phyloP scores from a whole-genome alignment of 2,888 invertebrate genomes.

The Eumacrocentrus americanus region DNA sequence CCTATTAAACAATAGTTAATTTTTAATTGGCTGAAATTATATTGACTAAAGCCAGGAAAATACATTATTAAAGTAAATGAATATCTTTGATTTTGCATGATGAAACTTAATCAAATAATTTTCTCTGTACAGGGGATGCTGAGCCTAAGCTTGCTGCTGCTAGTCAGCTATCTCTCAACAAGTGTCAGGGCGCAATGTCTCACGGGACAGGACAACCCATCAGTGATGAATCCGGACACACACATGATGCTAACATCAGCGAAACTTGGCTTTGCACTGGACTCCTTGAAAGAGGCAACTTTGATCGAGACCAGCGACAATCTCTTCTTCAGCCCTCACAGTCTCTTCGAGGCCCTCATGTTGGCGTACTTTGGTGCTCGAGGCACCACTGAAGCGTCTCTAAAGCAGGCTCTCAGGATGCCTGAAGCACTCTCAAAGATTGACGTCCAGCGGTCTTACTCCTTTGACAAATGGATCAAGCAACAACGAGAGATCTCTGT shows the following conservation, averaged over 20 bases:
- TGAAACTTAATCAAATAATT: too few species aligned
- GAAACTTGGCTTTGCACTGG: conserved; percentile 73
- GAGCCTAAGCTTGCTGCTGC: conserved; percentile 32
- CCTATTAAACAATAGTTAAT: too few species aligned
- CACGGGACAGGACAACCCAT: conserved; percentile 59
- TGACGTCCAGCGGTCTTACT: conserved; percentile 75
- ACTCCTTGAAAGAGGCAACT: conserved; percentile 72
- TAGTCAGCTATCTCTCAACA: conserved; percentile 31
- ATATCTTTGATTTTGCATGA: too few species aligned
- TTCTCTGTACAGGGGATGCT: conserved; percentile 44
- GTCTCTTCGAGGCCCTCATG: conserved; percentile 79
- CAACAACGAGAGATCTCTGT: conserved; percentile 34
- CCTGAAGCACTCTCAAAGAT: conserved; percentile 70
- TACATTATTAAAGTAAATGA: too few species aligned
- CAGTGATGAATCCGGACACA: conserved; percentile 47
- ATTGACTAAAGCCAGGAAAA: too few species aligned
- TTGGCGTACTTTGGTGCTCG: conserved; percentile 80
- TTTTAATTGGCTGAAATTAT: too few species aligned
- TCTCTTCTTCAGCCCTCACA: conserved; percentile 87
- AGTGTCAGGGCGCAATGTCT: conserved; percentile 60
- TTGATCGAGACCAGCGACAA: conserved; percentile 73
- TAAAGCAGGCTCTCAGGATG: conserved; percentile 70
- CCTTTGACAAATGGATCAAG: conserved; percentile 71
- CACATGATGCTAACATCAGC: conserved; percentile 65
- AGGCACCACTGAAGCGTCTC: conserved; percentile 71